Base-by-base conservation (phyloP, 37 sponge, comb jelly and placozoan species). In the Ephydatia muelleri region DNA sequence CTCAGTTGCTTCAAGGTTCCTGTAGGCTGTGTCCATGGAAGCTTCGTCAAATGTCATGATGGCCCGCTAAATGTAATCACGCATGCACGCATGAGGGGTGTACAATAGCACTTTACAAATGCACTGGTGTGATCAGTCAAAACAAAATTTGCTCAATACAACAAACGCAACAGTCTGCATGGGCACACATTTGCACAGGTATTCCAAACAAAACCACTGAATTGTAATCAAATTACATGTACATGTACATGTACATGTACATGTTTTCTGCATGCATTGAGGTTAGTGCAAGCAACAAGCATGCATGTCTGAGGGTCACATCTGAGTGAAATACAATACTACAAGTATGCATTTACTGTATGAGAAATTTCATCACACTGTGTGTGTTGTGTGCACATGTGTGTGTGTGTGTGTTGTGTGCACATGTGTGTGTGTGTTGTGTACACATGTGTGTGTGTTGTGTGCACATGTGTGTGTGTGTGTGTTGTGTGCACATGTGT, bases 1-100 rank as follows among this genome's bases (percentile, higher is more conserved):
- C 64, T 93, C 91, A 3, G 93, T 92, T 22, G 35, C 40, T 65
- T 93, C 89, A 3, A 95, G 74, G 19, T 64, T 73, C 66, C 93
- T 92, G 84, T 88, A 89, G 28, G 96, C 93, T 23, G 47, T 32
- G 36, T 95, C 96, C 72, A 95, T 82, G 8, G 80, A 78, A 3
- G 93, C 96, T 5, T 95, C 96, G 22, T 95, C 96, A 57, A 89
- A 95, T 21, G 95, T 87, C 88, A 95, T 95, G 5, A 95, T n/a
- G 35, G 94, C 85, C 27, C 80, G 70, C 96, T 95, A 57, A 22
- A 31, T 33, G 83, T 40, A 35, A 27, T 34, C 22, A 35, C 22
- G 74, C 4, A 35, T 34, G 74, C 4, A 25, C 22, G 31, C 3
- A 14, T 30, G 25, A 5, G 74, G 6, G 48, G 70, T 14, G 57